A percentile compares a stretch with the other conserved stretches of the same genome.
These are phyloP conservation scores for Hyposoter didymator DNA, from an alignment of 2,888 invertebrate species.

Conservation along the genomic window DNA sequence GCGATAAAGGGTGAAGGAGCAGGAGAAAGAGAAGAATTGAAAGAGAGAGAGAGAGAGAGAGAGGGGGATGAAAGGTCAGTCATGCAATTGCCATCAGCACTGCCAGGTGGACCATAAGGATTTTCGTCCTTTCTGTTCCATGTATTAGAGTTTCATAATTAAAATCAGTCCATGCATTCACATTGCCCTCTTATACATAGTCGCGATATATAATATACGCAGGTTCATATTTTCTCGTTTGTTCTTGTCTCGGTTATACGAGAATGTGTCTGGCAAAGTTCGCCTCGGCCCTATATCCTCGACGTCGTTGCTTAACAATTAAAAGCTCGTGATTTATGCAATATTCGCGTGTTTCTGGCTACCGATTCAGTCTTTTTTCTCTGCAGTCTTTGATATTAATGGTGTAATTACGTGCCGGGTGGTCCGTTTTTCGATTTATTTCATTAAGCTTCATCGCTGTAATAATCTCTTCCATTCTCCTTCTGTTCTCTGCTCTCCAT, in stretches of 20 bases:
- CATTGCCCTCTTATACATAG: constrained; percentile 6
- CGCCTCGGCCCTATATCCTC: constrained; percentile 23
- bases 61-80: neutral
- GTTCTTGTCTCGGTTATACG: neutral
- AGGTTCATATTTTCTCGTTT: neutral
- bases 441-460: constrained; percentile 66
- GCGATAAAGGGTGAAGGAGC: constrained; percentile 34
- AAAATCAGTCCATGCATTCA: constrained; percentile 72
- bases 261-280: constrained; percentile 33
- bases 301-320: neutral
- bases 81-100: constrained; percentile 59
- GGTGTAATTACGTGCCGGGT: constrained; percentile 60
- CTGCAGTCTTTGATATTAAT: constrained; percentile 51
- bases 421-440: constrained; percentile 67
- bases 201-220: neutral
- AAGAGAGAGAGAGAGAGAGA: constrained; percentile 47
- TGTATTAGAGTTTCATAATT: constrained; percentile 76
- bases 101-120: constrained; percentile 67
- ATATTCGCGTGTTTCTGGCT: neutral
- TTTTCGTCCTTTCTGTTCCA: constrained; percentile 73
- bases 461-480: constrained; percentile 20
- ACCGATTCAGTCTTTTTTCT: constrained; percentile 1
- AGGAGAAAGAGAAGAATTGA: constrained; percentile 28
- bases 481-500: neutral
- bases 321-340: constrained; percentile 20